These are phyloP conservation scores for Embidobia sp. DNA, from an alignment of 2,888 invertebrate species.

Conservation along the genomic window DNA sequence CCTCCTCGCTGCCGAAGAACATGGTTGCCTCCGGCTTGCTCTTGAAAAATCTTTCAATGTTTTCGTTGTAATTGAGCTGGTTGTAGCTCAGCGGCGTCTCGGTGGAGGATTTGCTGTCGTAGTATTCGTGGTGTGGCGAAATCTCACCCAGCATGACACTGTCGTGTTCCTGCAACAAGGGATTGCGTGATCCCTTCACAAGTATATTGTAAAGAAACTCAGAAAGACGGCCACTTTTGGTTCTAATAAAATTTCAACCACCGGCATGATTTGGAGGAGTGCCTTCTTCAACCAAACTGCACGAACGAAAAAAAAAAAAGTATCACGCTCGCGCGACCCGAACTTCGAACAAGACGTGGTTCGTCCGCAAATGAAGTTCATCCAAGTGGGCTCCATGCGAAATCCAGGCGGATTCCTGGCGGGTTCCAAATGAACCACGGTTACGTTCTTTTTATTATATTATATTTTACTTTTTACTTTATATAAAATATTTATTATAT, in stretches of 20 bases:
- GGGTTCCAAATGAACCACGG: too few relatives aligned
- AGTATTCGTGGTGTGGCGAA: constrained; percentile 91
- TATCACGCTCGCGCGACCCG: background rate
- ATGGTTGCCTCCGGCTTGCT: constrained; percentile 67
- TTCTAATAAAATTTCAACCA: constrained; percentile 35
- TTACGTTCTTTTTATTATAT: too few relatives aligned
- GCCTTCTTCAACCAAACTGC: background rate
- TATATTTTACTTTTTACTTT: too few relatives aligned
- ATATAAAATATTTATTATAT: too few relatives aligned
- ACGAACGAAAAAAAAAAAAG: background rate
- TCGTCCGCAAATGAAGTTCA: too few relatives aligned
- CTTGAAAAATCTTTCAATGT: constrained; percentile 85
- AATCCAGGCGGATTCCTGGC: constrained; percentile 6
- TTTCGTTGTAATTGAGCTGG: constrained; percentile 93
- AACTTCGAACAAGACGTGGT: too few relatives aligned
- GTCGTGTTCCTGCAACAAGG: constrained; percentile 86
- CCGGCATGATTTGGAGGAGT: background rate
- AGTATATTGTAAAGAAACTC: constrained; percentile 70
- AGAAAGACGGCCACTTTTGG: constrained; percentile 64
- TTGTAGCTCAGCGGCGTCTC: constrained; percentile 92
- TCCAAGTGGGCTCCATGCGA: constrained; percentile 9
- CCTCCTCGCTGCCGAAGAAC: constrained; percentile 74
- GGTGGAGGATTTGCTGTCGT: constrained; percentile 89
- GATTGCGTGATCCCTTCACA: constrained; percentile 79
- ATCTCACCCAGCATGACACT: constrained; percentile 92